A percentile compares a stretch with the other conserved stretches of the same genome.
phyloP scores from a whole-genome alignment of 2,113 vertebrate genomes.

The Platysternon megacephalum region DNA sequence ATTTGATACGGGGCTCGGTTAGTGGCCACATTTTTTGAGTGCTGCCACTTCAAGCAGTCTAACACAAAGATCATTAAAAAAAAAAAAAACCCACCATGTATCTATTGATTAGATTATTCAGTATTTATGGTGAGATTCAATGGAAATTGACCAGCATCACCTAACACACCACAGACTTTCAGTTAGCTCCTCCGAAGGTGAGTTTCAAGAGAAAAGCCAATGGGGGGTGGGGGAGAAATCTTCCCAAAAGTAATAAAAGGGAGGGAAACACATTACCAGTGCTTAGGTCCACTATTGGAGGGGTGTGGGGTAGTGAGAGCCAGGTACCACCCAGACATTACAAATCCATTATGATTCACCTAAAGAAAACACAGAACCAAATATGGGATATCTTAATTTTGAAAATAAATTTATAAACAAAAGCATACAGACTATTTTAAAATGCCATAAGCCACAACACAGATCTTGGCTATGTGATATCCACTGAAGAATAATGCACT shows the following conservation, averaged over 20 bases:
- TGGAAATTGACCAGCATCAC: not conserved
- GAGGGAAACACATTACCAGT: not conserved
- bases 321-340: not conserved
- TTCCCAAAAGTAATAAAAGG: not conserved
- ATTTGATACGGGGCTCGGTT: too few relatives aligned
- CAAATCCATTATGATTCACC: not conserved
- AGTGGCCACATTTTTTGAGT: too few relatives aligned
- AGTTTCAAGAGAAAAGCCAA: not conserved
- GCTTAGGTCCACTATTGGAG: not conserved
- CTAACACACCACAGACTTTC: not conserved
- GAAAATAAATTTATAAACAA: not conserved
- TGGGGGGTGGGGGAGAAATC: not conserved
- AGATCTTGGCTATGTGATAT: not conserved
- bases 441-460: not conserved
- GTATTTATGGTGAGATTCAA: not conserved
- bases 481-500: not conserved
- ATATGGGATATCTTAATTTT: not conserved
- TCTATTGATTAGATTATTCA: not conserved
- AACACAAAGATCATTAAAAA: too few relatives aligned
- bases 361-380: not conserved
- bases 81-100: not conserved
- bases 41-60: too few relatives aligned
- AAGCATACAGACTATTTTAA: not conserved
- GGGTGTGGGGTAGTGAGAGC: too few relatives aligned
- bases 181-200: not conserved